A percentile compares a stretch with the other conserved stretches of the same genome.
Conservation (phyloP, 1,140 invertebrate species). For the Neomicropteryx cornuta region DNA sequence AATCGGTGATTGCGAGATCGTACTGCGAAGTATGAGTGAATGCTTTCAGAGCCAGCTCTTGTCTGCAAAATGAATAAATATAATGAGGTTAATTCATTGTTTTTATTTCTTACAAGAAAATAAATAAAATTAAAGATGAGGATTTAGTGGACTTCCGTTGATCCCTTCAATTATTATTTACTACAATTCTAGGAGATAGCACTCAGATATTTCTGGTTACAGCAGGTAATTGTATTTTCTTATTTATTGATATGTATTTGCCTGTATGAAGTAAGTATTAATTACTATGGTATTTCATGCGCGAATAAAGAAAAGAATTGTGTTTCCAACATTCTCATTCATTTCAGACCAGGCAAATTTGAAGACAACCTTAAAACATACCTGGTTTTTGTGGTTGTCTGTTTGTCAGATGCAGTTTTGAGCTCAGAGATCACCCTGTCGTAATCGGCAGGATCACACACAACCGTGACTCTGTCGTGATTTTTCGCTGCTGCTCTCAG, state of each 20-base stretch:
- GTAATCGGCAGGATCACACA: constrained; percentile 92
- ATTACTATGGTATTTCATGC: constrained; percentile 5
- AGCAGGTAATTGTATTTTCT: too few relatives aligned
- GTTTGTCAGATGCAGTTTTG: constrained; percentile 42
- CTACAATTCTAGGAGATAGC: too few relatives aligned
- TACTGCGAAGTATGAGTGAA: constrained; percentile 94
- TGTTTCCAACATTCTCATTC: background rate
- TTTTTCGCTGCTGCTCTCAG: constrained; percentile 95
- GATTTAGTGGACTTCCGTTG: too few relatives aligned
- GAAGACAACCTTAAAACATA: too few relatives aligned
- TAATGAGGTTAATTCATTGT: background rate
- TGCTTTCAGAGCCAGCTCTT: constrained; percentile 76
- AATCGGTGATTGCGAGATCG: constrained; percentile 90
- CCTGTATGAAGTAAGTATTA: too few relatives aligned
- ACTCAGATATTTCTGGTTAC: too few relatives aligned
- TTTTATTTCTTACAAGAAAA: too few relatives aligned
- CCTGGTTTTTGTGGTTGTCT: constrained; percentile 66
- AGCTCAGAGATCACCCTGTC: constrained; percentile 62
- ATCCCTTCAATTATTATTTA: too few relatives aligned
- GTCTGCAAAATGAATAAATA: constrained; percentile 36
- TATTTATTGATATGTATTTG: too few relatives aligned
- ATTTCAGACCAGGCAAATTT: constrained; percentile 1
- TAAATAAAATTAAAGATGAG: too few relatives aligned
- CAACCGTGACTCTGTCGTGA: constrained; percentile 86
- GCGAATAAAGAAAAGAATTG: constrained; percentile 4